Conservation (phyloP, 2,113 vertebrate genomes). For the Muntiacus muntjak region DNA sequence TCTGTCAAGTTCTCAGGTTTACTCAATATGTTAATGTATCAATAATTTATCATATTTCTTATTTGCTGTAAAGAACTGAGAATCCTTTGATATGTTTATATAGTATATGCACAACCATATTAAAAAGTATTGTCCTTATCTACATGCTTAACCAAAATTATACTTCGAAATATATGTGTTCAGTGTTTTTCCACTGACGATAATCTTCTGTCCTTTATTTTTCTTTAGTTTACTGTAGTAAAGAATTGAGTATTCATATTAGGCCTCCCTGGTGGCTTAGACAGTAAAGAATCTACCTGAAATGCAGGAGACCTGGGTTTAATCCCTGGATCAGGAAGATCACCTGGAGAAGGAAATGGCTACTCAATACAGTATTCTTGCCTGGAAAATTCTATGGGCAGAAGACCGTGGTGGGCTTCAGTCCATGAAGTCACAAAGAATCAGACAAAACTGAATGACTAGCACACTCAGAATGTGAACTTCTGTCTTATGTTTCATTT, state of each 20-base stretch:
- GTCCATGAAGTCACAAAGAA: not conserved
- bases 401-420: not conserved
- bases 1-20: not conserved
- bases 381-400: not conserved
- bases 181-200: not conserved
- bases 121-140: not conserved
- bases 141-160: not conserved
- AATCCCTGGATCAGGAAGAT: not conserved
- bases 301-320: not conserved
- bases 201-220: not conserved
- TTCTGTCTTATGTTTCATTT: not conserved
- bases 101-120: not conserved
- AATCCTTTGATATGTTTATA: not conserved
- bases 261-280: not conserved
- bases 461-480: not conserved
- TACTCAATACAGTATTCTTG: not conserved
- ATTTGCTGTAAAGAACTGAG: not conserved
- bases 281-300: not conserved
- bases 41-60: not conserved
- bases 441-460: not conserved
- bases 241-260: not conserved
- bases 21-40: not conserved
- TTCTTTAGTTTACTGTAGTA: not conserved
- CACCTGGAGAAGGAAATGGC: not conserved
- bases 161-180: not conserved